phyloP scores from a whole-genome alignment of 2,113 vertebrate species.

The Zingel zingel region DNA sequence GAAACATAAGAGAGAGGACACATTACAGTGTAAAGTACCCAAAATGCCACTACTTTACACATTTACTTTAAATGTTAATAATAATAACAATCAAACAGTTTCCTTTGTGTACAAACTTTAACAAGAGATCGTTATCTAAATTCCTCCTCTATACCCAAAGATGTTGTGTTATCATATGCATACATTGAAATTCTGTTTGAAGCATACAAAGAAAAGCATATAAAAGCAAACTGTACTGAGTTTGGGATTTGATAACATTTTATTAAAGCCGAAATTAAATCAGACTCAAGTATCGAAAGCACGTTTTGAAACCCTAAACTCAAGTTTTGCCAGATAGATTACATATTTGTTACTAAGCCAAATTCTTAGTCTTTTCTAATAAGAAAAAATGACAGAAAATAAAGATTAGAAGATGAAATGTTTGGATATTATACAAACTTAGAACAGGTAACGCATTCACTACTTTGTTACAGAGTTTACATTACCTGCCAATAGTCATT shows the following conservation, averaged over 20 bases:
- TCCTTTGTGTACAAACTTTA: no score
- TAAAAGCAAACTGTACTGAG: not conserved
- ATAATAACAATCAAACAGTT: not conserved
- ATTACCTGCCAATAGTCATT: conserved; percentile 82
- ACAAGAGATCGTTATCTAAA: not conserved
- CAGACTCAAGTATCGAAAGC: no score
- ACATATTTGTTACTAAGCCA: not conserved
- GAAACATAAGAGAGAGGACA: conserved; percentile 2
- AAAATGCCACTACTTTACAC: not conserved
- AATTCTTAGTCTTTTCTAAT: not conserved
- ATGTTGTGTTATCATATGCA: not conserved
- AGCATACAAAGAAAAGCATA: not conserved
- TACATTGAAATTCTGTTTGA: not conserved
- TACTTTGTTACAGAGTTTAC: not conserved
- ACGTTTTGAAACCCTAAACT: no score
- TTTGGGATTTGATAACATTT: not conserved
- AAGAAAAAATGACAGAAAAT: not conserved
- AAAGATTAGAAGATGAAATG: not conserved
- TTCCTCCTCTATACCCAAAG: not conserved
- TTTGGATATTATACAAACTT: not conserved
- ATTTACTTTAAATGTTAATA: no score
- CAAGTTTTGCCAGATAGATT: not conserved
- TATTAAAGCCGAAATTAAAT: no score
- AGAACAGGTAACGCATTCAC: not conserved
- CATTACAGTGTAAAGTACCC: not conserved